Base-by-base conservation (phyloP, 2,797 vertebrate species). In the Clarias laeviceps region DNA sequence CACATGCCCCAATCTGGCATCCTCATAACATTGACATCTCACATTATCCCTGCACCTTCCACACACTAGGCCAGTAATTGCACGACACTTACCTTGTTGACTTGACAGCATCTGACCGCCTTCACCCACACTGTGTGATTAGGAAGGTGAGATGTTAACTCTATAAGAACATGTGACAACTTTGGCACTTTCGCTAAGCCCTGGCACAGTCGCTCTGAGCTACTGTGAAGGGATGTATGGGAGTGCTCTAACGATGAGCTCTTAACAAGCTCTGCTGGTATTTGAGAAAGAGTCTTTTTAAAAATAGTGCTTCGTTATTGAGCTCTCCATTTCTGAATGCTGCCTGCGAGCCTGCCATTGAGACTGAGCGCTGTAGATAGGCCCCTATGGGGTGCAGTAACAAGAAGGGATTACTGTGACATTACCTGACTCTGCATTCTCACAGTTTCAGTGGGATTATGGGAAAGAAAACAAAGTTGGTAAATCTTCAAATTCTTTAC, bases 401-500 rank as follows among this genome's bases (percentile, higher is more conserved):
- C 91, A 73, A 68, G 86, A 89, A 87, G 88, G 93, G 90, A 91
- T 89, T 86, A 87, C 82, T 80, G 88, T 91, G 91, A 93, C 91
- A 93, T 92, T 89, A 91, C 91, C 93, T 93, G 91, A 93, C 90
- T 91, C 64, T 84, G 84, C 88, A 92, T 93, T 93, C 92, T 89
- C 69, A 84, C 61, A 82, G 77, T 83, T 85, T 82, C 87, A 76
- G 27, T 57, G 90, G 91, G 89, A 92, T 89, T 90, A 72, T 74
- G 29, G 87, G 88, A 86, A 93, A 89, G 91, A 89, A 90, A 88
- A 91, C 85, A 91, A 91, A 92, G 37, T 91, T 90, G 91, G 89
- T 90, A 92, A 92, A 94, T 91, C 93, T 91, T 56, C 92, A 87
- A 89, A 91, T 83, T 87, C 32, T 32, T 69, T 87, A 86, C 79